These are phyloP conservation scores for Neoniphon sammara DNA, from an alignment of 2,797 vertebrate genomes.

Conservation along the genomic window DNA sequence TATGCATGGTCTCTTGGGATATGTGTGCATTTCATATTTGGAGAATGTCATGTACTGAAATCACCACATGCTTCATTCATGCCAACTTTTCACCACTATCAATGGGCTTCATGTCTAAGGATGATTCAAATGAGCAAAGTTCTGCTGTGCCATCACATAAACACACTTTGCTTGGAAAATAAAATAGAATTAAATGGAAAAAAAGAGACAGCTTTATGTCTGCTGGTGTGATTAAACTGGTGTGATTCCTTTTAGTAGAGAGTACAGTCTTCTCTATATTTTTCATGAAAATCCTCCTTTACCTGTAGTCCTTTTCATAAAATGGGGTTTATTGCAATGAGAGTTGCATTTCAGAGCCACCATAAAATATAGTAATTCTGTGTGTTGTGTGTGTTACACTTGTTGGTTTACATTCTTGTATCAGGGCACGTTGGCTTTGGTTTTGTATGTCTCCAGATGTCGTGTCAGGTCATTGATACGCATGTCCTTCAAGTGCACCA, in stretches of 20 bases:
- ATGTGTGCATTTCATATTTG: neutral
- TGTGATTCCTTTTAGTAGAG: conserved; percentile 9
- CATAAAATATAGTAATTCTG: conserved; percentile 26
- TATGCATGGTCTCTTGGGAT: neutral
- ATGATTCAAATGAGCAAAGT: neutral
- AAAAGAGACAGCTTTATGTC: neutral
- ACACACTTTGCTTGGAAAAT: neutral
- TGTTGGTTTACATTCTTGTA: conserved; percentile 4
- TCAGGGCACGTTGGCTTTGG: conserved; percentile 62
- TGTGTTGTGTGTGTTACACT: conserved; percentile 8
- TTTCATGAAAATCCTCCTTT: neutral
- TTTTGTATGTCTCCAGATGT: conserved; percentile 75
- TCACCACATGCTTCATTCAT: neutral
- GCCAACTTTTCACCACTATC: neutral
- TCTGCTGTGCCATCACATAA: neutral
- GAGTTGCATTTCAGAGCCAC: conserved; percentile 12
- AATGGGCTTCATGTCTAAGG: neutral
- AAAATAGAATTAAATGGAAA: too few relatives aligned
- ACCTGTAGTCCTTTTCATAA: neutral
- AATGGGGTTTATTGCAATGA: conserved; percentile 11
- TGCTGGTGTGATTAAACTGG: conserved; percentile 4
- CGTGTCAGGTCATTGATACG: conserved; percentile 79
- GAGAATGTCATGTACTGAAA: neutral
- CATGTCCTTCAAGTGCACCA: conserved; percentile 85
- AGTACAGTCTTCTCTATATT: neutral